Evolutionary conservation across 1,140 invertebrate species (phyloP), one percentile per base, ranked within the genome.

Genomic region (Trypoxylus dichotomus): DNA sequence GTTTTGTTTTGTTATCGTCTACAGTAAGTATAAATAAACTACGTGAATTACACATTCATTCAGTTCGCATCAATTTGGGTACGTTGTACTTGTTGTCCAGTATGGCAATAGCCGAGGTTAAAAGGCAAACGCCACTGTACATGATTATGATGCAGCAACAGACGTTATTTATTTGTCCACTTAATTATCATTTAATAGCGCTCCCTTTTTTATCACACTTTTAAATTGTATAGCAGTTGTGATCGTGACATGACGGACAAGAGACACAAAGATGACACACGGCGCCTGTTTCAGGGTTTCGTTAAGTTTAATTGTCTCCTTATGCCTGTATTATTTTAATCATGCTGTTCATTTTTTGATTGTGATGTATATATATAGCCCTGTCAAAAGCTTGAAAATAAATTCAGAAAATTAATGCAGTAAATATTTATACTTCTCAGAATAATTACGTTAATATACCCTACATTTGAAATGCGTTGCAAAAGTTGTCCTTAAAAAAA

Each of bases 111-210:
- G n/a, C 3, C n/a, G 43, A 47, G 13, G 43, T 47, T 47, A 63
- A 63, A 63, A 63, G 6, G 7, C 60, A 63, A 25, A 19, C 19
- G 60, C 60, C 21, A 63, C 19, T 3, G 21, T 19, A 24, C 21
- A 63, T 63, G 19, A 63, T 27, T 21, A 19, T 63, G 10, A 19
- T 63, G 19, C n/a, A 63, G 43, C 21, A 19, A 19, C 2, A 21
- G 25, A 27, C 60, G 19, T 63, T 63, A 63, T 19, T 63, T 63
- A 63, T 63, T 63, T 63, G 19, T 63, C 6, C 5, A 1, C 19
- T 63, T 63, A 63, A 63, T 63, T 63, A 63, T 63, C 60, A 63
- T 63, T 63, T 63, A 63, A 24, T 63, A 24, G 60, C 60, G 60
- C n/a, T 63, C n/a, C 21, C 21, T 24, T 63, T 63, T 63, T 6